These are phyloP conservation scores for Lasioglossum zephyrum DNA, from an alignment of 2,888 invertebrate species.

Conservation along the genomic window DNA sequence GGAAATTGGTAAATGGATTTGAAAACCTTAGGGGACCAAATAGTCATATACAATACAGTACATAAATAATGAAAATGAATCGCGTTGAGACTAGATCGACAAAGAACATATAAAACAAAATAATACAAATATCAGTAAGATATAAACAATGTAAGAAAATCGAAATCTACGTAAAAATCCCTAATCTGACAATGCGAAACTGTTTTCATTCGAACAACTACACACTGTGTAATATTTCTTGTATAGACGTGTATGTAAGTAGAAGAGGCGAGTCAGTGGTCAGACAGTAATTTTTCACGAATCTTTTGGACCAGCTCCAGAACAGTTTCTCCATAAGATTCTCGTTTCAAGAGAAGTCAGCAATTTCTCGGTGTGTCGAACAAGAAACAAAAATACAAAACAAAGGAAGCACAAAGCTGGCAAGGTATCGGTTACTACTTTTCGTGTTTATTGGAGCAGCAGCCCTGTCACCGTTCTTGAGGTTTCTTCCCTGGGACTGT, in stretches of 20 bases:
- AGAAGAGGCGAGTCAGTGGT: neutral
- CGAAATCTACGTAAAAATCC: neutral
- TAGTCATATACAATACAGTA: no score
- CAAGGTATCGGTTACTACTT: constrained; percentile 9
- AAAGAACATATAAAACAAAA: neutral
- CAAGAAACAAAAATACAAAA: neutral
- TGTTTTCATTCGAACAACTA: neutral
- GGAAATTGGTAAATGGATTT: no score
- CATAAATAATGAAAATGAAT: neutral
- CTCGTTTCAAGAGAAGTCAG: neutral
- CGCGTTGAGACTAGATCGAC: neutral
- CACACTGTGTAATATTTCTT: neutral
- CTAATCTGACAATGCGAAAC: no score
- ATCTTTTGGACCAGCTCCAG: neutral
- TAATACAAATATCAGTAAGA: neutral
- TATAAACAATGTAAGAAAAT: neutral
- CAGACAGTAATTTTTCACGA: neutral
- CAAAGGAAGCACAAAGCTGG: no score
- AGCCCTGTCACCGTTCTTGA: constrained; percentile 4
- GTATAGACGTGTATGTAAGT: neutral
- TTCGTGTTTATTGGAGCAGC: constrained; percentile 45
- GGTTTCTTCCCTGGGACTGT: neutral
- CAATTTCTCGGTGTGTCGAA: neutral
- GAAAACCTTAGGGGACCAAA: no score
- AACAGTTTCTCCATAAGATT: neutral